Evolutionary conservation across 2,888 invertebrate species (phyloP).

Genomic region (Folsomia candida): DNA sequence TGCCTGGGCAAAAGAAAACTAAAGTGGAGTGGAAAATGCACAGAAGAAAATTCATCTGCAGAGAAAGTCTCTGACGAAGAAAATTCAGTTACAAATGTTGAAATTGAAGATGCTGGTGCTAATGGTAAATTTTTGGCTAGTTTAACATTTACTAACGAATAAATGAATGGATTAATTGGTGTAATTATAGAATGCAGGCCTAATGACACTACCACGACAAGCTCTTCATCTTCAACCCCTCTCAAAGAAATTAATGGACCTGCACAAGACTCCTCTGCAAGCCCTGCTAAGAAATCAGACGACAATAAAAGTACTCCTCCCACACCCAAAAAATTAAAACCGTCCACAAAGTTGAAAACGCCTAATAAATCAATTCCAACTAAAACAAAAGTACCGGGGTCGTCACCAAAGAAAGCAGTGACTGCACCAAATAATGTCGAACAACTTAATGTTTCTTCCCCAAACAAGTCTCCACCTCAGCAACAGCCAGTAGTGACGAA

Average conservation of each 20-base stretch:
- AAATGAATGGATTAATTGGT: too few species aligned
- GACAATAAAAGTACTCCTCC: too few species aligned
- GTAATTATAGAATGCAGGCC: too few species aligned
- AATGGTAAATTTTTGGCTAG: too few species aligned
- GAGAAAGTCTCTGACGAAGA: not conserved
- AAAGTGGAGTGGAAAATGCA: constrained; percentile 38
- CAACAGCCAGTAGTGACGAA: not conserved
- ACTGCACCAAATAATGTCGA: too few species aligned
- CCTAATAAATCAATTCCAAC: not conserved
- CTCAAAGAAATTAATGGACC: constrained; percentile 29
- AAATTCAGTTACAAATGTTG: not conserved
- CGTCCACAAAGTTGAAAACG: not conserved
- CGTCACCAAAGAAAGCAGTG: not conserved
- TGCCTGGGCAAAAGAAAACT: constrained; percentile 34
- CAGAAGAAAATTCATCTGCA: constrained; percentile 2
- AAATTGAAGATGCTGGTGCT: not conserved
- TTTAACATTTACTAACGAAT: too few species aligned
- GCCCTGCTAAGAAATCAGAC: too few species aligned
- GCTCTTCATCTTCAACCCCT: constrained; percentile 14
- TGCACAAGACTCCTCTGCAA: not conserved
- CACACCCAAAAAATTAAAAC: not conserved
- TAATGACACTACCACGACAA: not conserved
- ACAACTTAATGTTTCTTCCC: too few species aligned
- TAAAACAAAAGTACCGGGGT: not conserved
- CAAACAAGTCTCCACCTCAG: not conserved